A percentile compares a stretch with the other conserved stretches of the same genome.
Conservation (phyloP, 2,888 invertebrate species). For the Xylota segnis region DNA sequence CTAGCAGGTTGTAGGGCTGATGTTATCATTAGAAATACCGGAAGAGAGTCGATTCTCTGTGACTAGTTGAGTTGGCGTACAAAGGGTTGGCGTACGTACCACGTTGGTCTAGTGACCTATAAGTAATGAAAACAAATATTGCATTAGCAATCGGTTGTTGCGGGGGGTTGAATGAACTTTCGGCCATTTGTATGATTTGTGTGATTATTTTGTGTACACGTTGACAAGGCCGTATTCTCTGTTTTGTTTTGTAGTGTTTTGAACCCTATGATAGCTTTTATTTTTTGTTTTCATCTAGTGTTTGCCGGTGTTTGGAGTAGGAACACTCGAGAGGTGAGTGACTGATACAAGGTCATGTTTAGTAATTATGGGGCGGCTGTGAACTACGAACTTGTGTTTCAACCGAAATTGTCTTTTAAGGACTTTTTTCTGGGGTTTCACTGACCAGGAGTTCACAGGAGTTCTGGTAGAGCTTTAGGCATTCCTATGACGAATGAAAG, state of each 20-base stretch:
- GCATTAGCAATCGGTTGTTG: constrained; percentile 40
- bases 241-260: constrained; percentile 33
- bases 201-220: constrained; percentile 30
- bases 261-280: constrained; percentile 8
- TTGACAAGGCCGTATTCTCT: constrained; percentile 41
- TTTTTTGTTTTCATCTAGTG: background rate
- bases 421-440: too few relatives aligned
- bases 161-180: constrained; percentile 60
- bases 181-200: background rate
- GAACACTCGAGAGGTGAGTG: constrained; percentile 40
- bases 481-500: too few relatives aligned
- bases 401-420: too few relatives aligned
- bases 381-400: too few relatives aligned
- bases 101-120: constrained; percentile 53
- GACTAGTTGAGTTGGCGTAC: constrained; percentile 19
- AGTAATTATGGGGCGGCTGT: background rate
- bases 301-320: constrained; percentile 6
- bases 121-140: constrained; percentile 49
- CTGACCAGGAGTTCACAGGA: too few relatives aligned
- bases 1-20: background rate
- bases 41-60: constrained; percentile 9
- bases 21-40: constrained; percentile 10
- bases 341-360: constrained; percentile 39
- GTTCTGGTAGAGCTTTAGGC: too few relatives aligned
- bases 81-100: constrained; percentile 35